Base-by-base conservation (phyloP, 2,888 invertebrate species). In the Lobophora halterata region DNA sequence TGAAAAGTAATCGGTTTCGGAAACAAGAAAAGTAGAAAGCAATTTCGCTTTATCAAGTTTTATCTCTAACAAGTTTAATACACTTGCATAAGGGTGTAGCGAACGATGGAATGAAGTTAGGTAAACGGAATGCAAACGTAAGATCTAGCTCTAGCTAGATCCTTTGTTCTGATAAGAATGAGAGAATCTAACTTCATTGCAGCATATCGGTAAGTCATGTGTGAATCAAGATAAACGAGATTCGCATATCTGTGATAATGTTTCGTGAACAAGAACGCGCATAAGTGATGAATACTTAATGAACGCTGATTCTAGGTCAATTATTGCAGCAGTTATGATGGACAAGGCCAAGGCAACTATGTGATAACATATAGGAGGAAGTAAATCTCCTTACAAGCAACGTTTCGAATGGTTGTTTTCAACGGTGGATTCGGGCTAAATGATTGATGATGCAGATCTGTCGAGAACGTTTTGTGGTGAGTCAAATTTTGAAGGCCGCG, bases 401-500 rank as follows among this genome's bases (percentile, higher is more conserved):
- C 53, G 46, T 50, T 39, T 44, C 43, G 47, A 46, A 55, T 42
- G 47, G 32, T 44, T 46, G 52, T 50, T 40, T 52, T 55, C 45
- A 49, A 51, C 49, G 40, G 49, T 29, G n/a, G n/a, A n/a, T 50
- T 40, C 35, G 51, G 49, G 46, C 52, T 50, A 50, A 48, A 58
- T 63, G 65, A 67, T 68, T 70, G 65, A 66, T 67, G 63, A 68
- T 65, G 66, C 61, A 67, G 72, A 65, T 63, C 63, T 65, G 66
- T 63, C 62, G 57, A 47, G 27, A 36, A 30, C 45, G 55, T 54
- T 61, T 51, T 58, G 58, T 50, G 61, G 63, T 77, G 79, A 80
- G 67, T 79, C 75, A 64, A 58, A 55, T 58, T 58, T 39, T 58
- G 73, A 76, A 78, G 76, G 79, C 57, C 75, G 58, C 48, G 43